Conservation (phyloP, 2,888 invertebrate species). For the Holacanthella duospinosa region DNA sequence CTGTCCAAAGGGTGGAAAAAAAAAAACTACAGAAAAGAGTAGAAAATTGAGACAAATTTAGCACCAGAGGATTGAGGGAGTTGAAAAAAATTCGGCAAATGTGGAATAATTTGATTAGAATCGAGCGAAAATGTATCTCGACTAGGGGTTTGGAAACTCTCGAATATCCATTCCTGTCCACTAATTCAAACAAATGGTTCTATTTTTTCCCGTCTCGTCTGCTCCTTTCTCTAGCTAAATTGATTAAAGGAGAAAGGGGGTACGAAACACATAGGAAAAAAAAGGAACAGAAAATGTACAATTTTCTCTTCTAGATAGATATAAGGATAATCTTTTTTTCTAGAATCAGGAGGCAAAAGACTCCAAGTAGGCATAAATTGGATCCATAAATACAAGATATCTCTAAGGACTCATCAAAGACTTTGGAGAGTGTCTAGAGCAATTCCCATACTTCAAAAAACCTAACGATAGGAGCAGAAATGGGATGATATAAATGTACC, state of each 20-base stretch:
- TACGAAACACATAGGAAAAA: neutral
- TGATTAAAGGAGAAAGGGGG: neutral
- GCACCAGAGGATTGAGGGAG: constrained; percentile 35
- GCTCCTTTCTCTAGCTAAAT: constrained; percentile 15
- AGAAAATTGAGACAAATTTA: constrained; percentile 38
- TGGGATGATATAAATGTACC: too few relatives aligned
- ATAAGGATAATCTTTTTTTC: too few relatives aligned
- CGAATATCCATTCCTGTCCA: constrained; percentile 34
- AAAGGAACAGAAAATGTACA: neutral
- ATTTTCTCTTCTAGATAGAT: too few relatives aligned
- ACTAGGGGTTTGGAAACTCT: neutral
- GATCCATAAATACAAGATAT: too few relatives aligned
- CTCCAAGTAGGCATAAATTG: too few relatives aligned
- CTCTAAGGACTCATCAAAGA: too few relatives aligned
- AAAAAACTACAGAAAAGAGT: neutral
- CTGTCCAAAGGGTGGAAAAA: neutral
- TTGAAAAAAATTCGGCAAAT: constrained; percentile 33
- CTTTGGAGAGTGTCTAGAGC: too few relatives aligned
- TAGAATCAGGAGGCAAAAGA: too few relatives aligned
- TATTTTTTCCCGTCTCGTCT: neutral
- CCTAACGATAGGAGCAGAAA: too few relatives aligned
- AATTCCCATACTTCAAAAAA: too few relatives aligned
- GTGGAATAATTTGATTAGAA: constrained; percentile 27
- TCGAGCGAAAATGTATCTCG: constrained; percentile 28
- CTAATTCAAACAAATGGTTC: constrained; percentile 39